These are phyloP conservation scores for Riparia riparia DNA, from an alignment of 2,113 vertebrate genomes.

Conservation along the genomic window DNA sequence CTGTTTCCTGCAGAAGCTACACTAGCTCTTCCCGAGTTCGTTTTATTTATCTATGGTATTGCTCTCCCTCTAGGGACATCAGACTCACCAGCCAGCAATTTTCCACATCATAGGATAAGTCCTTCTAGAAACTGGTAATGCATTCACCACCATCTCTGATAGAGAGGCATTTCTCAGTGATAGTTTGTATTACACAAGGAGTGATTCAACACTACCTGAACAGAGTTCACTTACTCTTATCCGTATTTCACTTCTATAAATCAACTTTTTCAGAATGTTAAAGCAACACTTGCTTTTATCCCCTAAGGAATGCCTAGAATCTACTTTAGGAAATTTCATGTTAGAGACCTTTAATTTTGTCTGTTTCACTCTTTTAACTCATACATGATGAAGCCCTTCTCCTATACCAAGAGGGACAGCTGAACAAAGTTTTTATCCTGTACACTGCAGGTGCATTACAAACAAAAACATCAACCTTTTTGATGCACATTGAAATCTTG, in stretches of 20 bases:
- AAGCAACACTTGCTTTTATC: background rate
- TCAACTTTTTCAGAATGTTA: background rate
- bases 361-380: background rate
- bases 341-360: background rate
- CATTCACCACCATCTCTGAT: background rate
- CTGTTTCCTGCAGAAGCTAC: background rate
- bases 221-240: background rate
- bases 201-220: background rate
- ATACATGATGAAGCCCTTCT: background rate
- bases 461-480: background rate
- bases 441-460: background rate
- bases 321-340: background rate
- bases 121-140: background rate
- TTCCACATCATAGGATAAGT: background rate
- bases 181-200: background rate
- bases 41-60: background rate
- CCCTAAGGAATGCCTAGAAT: background rate
- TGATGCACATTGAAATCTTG: rapidly evolving
- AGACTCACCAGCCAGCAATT: background rate
- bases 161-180: background rate
- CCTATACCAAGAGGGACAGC: background rate
- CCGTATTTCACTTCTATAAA: background rate
- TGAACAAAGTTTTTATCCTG: background rate
- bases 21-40: background rate
- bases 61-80: background rate